A percentile compares a stretch with the other conserved stretches of the same genome.
These are phyloP conservation scores for Rhopalosiphum nymphaeae DNA, from an alignment of 2,888 invertebrate species.

Conservation along the genomic window DNA sequence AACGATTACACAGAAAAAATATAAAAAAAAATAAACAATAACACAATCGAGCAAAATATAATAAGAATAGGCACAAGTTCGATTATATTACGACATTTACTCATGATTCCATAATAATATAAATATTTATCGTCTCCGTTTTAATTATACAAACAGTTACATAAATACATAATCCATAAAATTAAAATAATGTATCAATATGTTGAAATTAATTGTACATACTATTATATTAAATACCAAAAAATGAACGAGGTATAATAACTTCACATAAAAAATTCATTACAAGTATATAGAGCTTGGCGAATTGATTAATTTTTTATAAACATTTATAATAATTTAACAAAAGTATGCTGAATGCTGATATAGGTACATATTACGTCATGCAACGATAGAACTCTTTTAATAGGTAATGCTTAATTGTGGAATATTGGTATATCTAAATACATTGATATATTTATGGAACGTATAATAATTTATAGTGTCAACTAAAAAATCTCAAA, in stretches of 20 bases:
- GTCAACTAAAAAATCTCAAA: no score
- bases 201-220: not conserved
- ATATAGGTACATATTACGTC: not conserved
- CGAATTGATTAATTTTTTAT: not conserved
- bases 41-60: not conserved
- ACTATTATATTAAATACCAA: not conserved
- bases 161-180: not conserved
- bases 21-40: not conserved
- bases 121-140: not conserved
- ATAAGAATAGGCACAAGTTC: not conserved
- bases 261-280: not conserved
- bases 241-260: not conserved
- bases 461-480: no score
- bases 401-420: not conserved
- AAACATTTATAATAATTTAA: not conserved
- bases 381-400: not conserved
- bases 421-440: not conserved
- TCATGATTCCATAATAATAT: not conserved
- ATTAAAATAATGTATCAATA: not conserved
- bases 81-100: not conserved
- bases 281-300: not conserved
- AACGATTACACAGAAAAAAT: not conserved
- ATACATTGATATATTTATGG: not conserved
- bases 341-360: not conserved
- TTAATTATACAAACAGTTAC: conserved; percentile 1